phyloP scores from a whole-genome alignment of 2,888 invertebrate genomes.

The Cyclophora punctaria region DNA sequence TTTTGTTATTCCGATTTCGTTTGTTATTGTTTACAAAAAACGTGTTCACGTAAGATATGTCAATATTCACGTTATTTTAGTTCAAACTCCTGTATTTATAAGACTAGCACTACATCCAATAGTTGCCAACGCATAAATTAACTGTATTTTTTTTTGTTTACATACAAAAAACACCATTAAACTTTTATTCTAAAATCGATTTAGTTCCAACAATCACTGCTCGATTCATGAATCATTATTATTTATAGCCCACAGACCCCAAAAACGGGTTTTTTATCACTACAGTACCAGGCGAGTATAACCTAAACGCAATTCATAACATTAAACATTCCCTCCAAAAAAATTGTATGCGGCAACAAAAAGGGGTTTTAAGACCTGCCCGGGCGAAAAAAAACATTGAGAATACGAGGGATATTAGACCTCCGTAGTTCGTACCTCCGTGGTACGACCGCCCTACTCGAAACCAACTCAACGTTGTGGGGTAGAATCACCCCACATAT shows the following conservation, averaged over 20 bases:
- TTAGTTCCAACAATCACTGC: too few relatives aligned
- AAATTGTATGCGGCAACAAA: slow-evolving; percentile 46
- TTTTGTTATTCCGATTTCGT: too few relatives aligned
- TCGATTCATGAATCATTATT: slow-evolving; percentile 16
- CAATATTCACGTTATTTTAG: too few relatives aligned
- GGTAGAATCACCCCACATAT: slow-evolving; percentile 59
- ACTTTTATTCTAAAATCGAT: too few relatives aligned
- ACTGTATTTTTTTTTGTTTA: too few relatives aligned
- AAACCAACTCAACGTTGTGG: slow-evolving; percentile 37
- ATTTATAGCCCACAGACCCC: slow-evolving; percentile 19
- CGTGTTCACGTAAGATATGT: too few relatives aligned
- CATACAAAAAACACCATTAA: too few relatives aligned
- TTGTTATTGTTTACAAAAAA: too few relatives aligned
- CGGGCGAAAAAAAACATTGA: slow-evolving; percentile 53
- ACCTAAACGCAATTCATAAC: slow-evolving; percentile 55
- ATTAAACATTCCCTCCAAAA: slow-evolving; percentile 62
- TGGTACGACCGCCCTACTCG: slow-evolving; percentile 59
- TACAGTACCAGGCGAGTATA: slow-evolving; percentile 46
- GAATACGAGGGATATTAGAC: slow-evolving; percentile 62
- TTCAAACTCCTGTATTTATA: too few relatives aligned
- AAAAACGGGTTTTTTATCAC: slow-evolving; percentile 25
- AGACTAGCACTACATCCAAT: too few relatives aligned
- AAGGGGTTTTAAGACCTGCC: slow-evolving; percentile 67
- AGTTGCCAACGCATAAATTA: too few relatives aligned
- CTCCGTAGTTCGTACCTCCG: slow-evolving; percentile 74